phyloP scores from a whole-genome alignment of 2,888 invertebrate species.

The Aquatica leii region DNA sequence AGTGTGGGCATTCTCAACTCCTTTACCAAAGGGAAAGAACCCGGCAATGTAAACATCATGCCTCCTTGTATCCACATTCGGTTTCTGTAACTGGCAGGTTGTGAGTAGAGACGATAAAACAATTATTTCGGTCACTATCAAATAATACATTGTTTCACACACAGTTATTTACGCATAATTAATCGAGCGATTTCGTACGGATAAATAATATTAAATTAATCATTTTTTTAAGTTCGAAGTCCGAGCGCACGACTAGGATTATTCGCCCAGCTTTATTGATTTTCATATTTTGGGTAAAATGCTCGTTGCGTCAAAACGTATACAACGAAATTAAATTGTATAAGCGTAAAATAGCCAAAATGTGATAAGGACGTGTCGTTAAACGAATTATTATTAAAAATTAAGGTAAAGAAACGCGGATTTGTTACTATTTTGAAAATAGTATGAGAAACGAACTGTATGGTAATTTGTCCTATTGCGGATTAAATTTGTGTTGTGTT shows the following conservation, averaged over 20 bases:
- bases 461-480: no score
- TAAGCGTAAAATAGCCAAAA: no score
- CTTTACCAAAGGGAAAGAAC: conserved; percentile 88
- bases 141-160: conserved; percentile 10
- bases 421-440: no score
- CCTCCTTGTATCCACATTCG: conserved; percentile 73
- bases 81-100: conserved; percentile 64
- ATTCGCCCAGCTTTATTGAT: conserved; percentile 13
- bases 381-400: no score
- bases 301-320: neutral
- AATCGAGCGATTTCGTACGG: neutral
- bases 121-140: conserved; percentile 22
- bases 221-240: neutral
- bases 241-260: neutral
- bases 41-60: conserved; percentile 93
- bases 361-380: no score
- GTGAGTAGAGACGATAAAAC: conserved; percentile 23
- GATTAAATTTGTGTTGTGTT: no score
- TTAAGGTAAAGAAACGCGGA: no score
- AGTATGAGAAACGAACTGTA: no score
- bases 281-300: neutral
- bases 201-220: neutral
- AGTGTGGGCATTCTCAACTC: conserved; percentile 82
- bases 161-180: neutral
- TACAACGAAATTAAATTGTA: no score